Evolutionary conservation across 2,113 vertebrate genomes (phyloP).

Genomic region (Podilymbus podiceps): DNA sequence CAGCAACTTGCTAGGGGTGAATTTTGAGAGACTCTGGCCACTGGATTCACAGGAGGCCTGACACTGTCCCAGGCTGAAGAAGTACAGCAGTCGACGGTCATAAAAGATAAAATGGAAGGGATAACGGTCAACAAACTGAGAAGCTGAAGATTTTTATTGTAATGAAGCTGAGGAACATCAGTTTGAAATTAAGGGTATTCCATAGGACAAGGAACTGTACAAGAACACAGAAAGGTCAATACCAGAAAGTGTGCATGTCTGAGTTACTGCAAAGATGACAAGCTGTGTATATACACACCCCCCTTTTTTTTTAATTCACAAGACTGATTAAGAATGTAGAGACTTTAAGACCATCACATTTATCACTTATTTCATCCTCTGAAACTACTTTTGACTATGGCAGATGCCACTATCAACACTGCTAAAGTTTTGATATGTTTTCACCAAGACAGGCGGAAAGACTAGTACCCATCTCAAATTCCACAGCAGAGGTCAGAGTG

Average conservation of each 20-base stretch:
- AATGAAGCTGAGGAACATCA: neutral
- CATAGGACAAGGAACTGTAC: neutral
- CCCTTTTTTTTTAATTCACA: neutral
- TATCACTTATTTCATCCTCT: neutral
- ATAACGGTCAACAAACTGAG: neutral
- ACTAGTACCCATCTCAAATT: neutral
- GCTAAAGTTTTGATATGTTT: rapidly evolving
- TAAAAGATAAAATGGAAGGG: neutral
- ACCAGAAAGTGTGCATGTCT: neutral
- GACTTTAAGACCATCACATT: neutral
- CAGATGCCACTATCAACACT: neutral
- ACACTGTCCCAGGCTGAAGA: neutral
- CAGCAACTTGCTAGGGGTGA: neutral
- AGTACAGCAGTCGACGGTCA: neutral
- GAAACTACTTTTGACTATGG: neutral
- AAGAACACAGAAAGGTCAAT: neutral
- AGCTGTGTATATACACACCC: neutral
- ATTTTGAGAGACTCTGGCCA: neutral
- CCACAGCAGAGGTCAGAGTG: neutral
- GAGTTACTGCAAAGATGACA: neutral
- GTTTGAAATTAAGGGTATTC: neutral
- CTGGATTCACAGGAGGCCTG: neutral
- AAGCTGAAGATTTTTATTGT: neutral
- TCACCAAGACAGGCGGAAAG: neutral
- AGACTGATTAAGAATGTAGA: neutral